Base-by-base conservation (phyloP, 2,888 invertebrate genomes). In the Pyrrhia umbra region DNA sequence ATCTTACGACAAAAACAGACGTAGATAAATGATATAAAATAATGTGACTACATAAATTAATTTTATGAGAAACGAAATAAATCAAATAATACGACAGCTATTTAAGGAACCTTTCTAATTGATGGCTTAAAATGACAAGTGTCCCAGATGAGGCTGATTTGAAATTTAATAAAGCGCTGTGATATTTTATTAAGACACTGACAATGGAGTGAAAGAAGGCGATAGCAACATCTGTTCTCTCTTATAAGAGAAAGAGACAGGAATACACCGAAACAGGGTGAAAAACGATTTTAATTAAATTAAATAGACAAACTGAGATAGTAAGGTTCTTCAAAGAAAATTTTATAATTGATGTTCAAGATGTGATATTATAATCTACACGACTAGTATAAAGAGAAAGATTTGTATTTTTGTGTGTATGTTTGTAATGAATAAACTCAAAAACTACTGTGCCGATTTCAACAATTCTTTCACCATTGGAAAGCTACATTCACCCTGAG, bases 161-260 rank as follows among this genome's bases (percentile, higher is more conserved):
- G 13, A 46, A 40, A 8, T 59, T 68, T 51, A 25, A 68, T 68
- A 65, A 68, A 21, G 42, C 25, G 8, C 47, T 23, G 15, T 4
- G 21, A 59, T 25, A 47, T 67, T 47, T 47, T 25, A 34, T 42
- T 57, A 25, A 25, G 4, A 30, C 10, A 16, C 23, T 2, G n/a
- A 13, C 5, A 42, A 27, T 40, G 21, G 23, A 15, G 8, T 8
- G 16, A 42, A 25, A 27, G 57, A 39, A 20, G 18, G n/a, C 15
- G 10, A 8, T 8, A 67, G 34, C 43, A 10, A 60, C 37, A 34
- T 42, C 30, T 18, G 45, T 18, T 25, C 5, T 49, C 18, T 20
- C 13, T 1, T 34, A 6, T n/a, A n/a, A 34, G 34, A 34, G 34
- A 30, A 30, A 13, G 34, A 34, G 34, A n/a, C 13, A 34, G 4